A percentile compares a stretch with the other conserved stretches of the same genome.
Conservation (phyloP, 2,888 invertebrate species). For the Ctena decussata region DNA sequence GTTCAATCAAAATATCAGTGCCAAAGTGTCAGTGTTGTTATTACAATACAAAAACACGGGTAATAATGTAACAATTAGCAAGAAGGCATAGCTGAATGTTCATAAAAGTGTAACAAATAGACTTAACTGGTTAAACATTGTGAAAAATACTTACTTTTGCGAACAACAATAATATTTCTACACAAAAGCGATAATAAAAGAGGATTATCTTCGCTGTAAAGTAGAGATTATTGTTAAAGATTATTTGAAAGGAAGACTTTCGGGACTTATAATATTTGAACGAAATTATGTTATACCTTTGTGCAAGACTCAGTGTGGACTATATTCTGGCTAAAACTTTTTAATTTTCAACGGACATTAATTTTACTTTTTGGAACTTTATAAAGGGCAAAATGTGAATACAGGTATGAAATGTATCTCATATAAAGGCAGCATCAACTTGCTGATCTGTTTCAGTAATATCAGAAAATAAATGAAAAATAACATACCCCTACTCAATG, state of each 20-base stretch:
- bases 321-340: no score
- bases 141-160: neutral
- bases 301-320: no score
- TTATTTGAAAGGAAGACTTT: neutral
- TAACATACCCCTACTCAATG: no score
- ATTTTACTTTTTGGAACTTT: no score
- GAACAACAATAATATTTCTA: neutral
- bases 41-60: neutral
- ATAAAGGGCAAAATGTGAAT: no score
- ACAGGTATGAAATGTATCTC: no score
- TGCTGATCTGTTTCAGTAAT: no score
- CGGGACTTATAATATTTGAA: neutral
- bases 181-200: neutral
- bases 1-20: neutral
- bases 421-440: no score
- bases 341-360: no score
- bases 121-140: conserved; percentile 4
- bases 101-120: neutral
- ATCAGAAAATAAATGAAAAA: no score
- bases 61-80: conserved; percentile 2
- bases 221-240: neutral
- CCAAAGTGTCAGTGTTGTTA: neutral
- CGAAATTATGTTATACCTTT: no score
- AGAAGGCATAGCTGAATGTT: neutral
- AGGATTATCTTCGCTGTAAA: neutral